Conservation (phyloP, 2,113 vertebrate genomes). For the Gallinago jamesoni region DNA sequence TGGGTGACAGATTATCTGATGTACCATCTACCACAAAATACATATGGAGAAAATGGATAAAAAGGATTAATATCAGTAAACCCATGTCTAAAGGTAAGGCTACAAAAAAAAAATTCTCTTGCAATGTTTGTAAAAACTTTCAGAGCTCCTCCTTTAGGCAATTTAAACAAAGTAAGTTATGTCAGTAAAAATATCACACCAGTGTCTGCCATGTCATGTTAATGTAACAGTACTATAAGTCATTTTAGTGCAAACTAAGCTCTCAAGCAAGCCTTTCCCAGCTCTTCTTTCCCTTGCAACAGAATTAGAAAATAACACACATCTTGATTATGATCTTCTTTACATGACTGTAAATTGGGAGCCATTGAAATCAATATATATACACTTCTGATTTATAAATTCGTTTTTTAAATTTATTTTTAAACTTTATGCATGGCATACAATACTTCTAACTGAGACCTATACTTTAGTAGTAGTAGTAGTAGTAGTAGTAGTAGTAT, state of each 20-base stretch:
- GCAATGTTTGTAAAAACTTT: neutral
- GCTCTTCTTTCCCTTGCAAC: neutral
- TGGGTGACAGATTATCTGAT: neutral
- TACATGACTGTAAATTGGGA: neutral
- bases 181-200: neutral
- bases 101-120: neutral
- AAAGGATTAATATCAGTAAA: neutral
- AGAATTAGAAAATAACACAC: neutral
- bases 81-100: neutral
- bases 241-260: neutral
- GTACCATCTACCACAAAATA: neutral
- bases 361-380: neutral
- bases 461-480: too few relatives aligned
- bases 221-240: neutral
- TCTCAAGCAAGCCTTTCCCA: neutral
- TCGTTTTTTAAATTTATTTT: neutral
- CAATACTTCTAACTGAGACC: neutral
- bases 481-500: too few relatives aligned
- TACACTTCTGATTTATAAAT: neutral
- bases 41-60: neutral
- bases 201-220: neutral
- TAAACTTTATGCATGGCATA: neutral
- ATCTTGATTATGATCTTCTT: neutral
- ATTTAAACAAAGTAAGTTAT: neutral
- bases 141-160: neutral